phyloP scores from a whole-genome alignment of 2,888 invertebrate species.

The Acleris laterana region DNA sequence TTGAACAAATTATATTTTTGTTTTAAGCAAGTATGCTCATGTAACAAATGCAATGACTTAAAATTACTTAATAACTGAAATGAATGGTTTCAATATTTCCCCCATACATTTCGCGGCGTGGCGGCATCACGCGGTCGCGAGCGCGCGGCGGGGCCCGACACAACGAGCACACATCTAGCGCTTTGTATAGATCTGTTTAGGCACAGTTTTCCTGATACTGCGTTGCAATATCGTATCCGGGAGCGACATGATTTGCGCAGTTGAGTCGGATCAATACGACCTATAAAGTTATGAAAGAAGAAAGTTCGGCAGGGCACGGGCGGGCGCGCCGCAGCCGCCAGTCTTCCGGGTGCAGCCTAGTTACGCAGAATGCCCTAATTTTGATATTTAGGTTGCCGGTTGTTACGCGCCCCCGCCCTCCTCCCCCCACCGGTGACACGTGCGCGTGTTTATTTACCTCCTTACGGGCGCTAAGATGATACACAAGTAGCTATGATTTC shows the following conservation, averaged over 20 bases:
- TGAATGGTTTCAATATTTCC: conserved; percentile 14
- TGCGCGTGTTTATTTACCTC: conserved; percentile 23
- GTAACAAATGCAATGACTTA: conserved; percentile 19
- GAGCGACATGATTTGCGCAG: conserved; percentile 80
- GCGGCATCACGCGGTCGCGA: background rate
- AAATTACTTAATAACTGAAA: conserved; percentile 1
- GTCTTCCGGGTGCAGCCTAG: conserved; percentile 80
- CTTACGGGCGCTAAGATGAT: conserved; percentile 17
- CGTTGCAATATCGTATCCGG: conserved; percentile 49
- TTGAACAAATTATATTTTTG: conserved; percentile 12
- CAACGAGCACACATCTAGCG: conserved; percentile 16
- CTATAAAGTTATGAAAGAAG: conserved; percentile 83
- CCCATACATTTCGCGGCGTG: background rate
- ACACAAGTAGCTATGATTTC: conserved; percentile 18
- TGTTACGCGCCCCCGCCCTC: conserved; percentile 23
- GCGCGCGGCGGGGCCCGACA: conserved; percentile 9
- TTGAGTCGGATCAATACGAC: conserved; percentile 81
- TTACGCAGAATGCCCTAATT: conserved; percentile 84
- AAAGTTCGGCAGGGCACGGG: conserved; percentile 81
- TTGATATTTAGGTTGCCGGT: conserved; percentile 46
- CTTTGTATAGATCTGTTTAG: conserved; percentile 37
- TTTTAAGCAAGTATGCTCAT: conserved; percentile 15
- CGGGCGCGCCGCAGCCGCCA: conserved; percentile 70
- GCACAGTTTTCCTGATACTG: conserved; percentile 47
- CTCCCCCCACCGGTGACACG: conserved; percentile 21